Percentiles rank a stretch among this genome's conserved stretches.
These are phyloP conservation scores for Zaprionus obscuricornis DNA, from an alignment of 2,888 invertebrate genomes.

Conservation along the genomic window DNA sequence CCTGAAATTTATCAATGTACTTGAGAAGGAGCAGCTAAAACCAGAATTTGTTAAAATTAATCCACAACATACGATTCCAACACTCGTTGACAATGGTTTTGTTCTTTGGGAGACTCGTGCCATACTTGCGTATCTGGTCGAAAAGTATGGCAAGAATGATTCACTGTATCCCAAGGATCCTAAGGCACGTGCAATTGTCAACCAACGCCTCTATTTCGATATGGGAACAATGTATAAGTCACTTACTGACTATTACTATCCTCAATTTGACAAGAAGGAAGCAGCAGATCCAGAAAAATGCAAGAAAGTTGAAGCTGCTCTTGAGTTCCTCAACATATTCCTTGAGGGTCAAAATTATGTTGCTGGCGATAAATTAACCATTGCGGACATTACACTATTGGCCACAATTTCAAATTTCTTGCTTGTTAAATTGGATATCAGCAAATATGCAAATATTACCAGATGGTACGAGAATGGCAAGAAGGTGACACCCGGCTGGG, in stretches of 20 bases:
- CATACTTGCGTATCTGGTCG: conserved; percentile 90
- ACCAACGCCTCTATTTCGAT: conserved; percentile 91
- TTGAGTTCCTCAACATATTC: conserved; percentile 88
- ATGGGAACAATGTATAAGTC: conserved; percentile 89
- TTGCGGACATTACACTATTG: conserved; percentile 89
- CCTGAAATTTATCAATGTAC: conserved; percentile 85
- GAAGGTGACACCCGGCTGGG: conserved; percentile 84
- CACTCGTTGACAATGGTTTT: conserved; percentile 91
- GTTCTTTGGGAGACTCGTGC: conserved; percentile 92
- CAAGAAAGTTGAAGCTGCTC: conserved; percentile 87
- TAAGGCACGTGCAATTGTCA: conserved; percentile 88
- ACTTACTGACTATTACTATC: conserved; percentile 88
- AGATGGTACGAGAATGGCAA: conserved; percentile 86
- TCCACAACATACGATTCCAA: conserved; percentile 92
- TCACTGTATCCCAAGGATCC: conserved; percentile 89
- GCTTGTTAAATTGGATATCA: conserved; percentile 87
- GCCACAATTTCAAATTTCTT: conserved; percentile 88
- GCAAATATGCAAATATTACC: conserved; percentile 87
- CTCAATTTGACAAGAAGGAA: conserved; percentile 85
- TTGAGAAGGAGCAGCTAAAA: conserved; percentile 86
- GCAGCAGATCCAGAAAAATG: conserved; percentile 87
- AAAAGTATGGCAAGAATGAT: conserved; percentile 90
- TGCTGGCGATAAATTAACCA: conserved; percentile 89
- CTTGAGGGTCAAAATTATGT: conserved; percentile 88
- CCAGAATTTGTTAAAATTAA: conserved; percentile 89